Conservation (phyloP, 1,140 invertebrate species). For the Tetramorium parvispinum region DNA sequence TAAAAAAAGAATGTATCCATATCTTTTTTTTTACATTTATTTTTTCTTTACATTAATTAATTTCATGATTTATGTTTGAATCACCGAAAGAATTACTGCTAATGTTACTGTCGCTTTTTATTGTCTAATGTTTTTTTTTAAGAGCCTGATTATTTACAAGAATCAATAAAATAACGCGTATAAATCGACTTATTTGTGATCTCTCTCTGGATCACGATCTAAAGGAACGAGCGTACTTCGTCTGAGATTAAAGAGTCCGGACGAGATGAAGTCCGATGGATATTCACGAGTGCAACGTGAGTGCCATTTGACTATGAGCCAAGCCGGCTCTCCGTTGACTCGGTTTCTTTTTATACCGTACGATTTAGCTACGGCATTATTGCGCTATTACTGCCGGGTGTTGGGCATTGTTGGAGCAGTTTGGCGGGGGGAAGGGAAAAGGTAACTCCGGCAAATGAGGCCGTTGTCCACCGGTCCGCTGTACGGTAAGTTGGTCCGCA, state of each 20-base stretch:
- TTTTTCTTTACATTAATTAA: too few species aligned
- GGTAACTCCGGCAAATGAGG: conserved; percentile 23
- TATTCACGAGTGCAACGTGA: conserved; percentile 47
- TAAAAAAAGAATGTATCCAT: not conserved
- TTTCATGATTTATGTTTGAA: not conserved
- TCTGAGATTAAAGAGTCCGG: conserved; percentile 14
- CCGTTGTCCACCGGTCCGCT: conserved; percentile 23
- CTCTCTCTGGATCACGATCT: not conserved
- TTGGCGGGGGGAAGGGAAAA: conserved; percentile 6
- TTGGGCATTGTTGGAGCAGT: conserved; percentile 47
- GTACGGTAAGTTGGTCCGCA: conserved; percentile 18
- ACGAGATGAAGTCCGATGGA: conserved; percentile 53
- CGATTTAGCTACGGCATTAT: conserved; percentile 67
- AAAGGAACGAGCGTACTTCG: not conserved
- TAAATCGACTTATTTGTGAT: not conserved
- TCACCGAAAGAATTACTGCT: not conserved
- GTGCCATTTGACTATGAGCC: conserved; percentile 69
- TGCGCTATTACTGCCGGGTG: conserved; percentile 65
- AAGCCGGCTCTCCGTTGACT: conserved; percentile 58
- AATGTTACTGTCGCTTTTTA: not conserved
- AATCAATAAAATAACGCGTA: not conserved
- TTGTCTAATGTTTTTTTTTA: not conserved
- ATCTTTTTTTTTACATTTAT: too few species aligned
- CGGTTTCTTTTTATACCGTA: conserved; percentile 72
- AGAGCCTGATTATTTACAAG: not conserved